phyloP scores from a whole-genome alignment of 2,888 invertebrate genomes.

The Osmoderma eremita region DNA sequence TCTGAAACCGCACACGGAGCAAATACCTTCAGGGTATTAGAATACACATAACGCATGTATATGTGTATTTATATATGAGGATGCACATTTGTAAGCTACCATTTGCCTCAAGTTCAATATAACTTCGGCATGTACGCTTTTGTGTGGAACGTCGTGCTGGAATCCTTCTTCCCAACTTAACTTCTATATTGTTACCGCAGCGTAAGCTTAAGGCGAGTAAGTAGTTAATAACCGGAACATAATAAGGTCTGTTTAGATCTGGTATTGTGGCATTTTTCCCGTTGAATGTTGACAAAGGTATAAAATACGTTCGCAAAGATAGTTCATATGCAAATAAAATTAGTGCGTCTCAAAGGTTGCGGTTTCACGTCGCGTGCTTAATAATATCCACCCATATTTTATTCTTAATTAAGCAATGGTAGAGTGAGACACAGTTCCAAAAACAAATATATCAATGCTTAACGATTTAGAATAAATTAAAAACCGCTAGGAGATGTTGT shows the following conservation, averaged over 20 bases:
- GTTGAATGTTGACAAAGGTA: not conserved
- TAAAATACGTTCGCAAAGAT: too few relatives aligned
- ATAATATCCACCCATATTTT: too few relatives aligned
- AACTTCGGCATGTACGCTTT: constrained; percentile 6
- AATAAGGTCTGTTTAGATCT: constrained; percentile 26
- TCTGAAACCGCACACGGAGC: constrained; percentile 26
- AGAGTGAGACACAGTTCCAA: too few relatives aligned
- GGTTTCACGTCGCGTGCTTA: constrained; percentile 1
- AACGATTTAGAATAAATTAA: too few relatives aligned
- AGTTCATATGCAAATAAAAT: constrained; percentile 20
- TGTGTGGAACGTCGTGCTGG: too few relatives aligned
- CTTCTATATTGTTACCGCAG: too few relatives aligned
- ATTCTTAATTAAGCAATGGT: too few relatives aligned
- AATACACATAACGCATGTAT: constrained; percentile 25
- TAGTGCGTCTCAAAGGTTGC: not conserved
- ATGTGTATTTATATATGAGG: not conserved
- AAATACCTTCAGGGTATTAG: constrained; percentile 33
- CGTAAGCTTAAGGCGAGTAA: constrained; percentile 16
- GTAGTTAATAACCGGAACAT: constrained; percentile 30
- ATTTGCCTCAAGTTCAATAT: constrained; percentile 27
- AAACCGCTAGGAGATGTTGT: too few relatives aligned
- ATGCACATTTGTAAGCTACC: constrained; percentile 23
- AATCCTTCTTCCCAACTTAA: too few relatives aligned
- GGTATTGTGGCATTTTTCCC: constrained; percentile 6
- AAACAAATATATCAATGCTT: too few relatives aligned